Evolutionary conservation across 2,888 invertebrate genomes (phyloP), one percentile per base, ranked within the genome.

Genomic region (Hipparchia sbordonii): DNA sequence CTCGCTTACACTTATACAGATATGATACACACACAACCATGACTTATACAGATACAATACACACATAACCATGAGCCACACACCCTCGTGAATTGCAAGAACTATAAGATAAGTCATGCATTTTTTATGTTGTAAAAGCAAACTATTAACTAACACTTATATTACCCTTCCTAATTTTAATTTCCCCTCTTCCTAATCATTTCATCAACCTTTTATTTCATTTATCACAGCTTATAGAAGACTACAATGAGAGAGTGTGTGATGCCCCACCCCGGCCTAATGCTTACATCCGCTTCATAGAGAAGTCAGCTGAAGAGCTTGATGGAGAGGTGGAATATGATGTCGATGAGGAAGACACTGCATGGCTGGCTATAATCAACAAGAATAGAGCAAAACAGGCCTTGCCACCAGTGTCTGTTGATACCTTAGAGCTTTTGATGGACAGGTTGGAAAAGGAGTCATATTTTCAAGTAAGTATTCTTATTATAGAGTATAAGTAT

Each of bases 361-460:
- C 98, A 0, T 99, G 99, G 99, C 90, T 99, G 74, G 95, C 96
- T 54, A 95, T 98, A 71, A 96, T 98, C 78, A 99, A 99, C 87
- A 97, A 97, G 80, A 95, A 96, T 79, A 95, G 99, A 66, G 94
- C 95, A 70, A 95, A 96, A 60, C 95, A 96, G 70, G 96, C 96
- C 1, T 86, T 98, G 52, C 95, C 96, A 3, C 93, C 95, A 0
- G 96, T 99, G n/a, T 96, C 96, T 59, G 97, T 98, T 46, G 98
- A 98, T 84, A 97, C 97, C 0, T 95, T 99, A 85, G 99, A 99
- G 87, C 89, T 98, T n/a, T 91, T 99, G 1, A 99, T 99, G 98
- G 99, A 99, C 89, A 95, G 99, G 72, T 93, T 99, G 79, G 99
- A 99, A 85, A 99, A 99, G 88, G 99, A 99, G 87, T 99, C 99